These are phyloP conservation scores for Andrena praecox DNA, from an alignment of 2,888 invertebrate genomes.

Conservation along the genomic window DNA sequence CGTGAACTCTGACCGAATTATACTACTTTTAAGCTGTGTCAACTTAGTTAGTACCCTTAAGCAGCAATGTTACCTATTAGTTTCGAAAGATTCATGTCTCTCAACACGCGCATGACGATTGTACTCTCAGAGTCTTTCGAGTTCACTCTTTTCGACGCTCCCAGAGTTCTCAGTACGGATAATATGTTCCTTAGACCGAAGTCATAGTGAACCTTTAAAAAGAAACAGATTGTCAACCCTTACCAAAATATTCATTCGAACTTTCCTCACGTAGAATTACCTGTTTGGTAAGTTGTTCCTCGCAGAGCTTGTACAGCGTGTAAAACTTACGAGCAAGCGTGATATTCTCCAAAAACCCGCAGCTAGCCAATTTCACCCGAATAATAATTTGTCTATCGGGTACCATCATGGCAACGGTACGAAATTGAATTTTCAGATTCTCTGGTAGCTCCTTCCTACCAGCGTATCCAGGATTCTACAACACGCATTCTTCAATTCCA, in stretches of 20 bases:
- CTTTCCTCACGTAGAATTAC: slow-evolving; percentile 82
- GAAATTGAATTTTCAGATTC: slow-evolving; percentile 98
- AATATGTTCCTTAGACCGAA: slow-evolving; percentile 98
- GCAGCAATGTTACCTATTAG: slow-evolving; percentile 87
- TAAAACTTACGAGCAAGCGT: slow-evolving; percentile 98
- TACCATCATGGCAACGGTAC: slow-evolving; percentile 99
- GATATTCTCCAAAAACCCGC: slow-evolving; percentile 98
- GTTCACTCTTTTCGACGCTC: slow-evolving; percentile 96
- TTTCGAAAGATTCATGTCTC: slow-evolving; percentile 99
- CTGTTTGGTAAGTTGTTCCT: slow-evolving; percentile 98
- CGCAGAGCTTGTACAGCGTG: slow-evolving; percentile 97
- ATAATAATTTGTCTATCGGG: slow-evolving; percentile 99
- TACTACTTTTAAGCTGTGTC: no score
- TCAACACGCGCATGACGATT: slow-evolving; percentile 98
- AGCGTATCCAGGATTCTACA: slow-evolving; percentile 98
- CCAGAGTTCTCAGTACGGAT: slow-evolving; percentile 96
- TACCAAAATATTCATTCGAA: background rate
- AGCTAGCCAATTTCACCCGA: slow-evolving; percentile 97
- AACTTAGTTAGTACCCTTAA: no score
- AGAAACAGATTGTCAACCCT: slow-evolving; percentile 7
- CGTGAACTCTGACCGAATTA: background rate
- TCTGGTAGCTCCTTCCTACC: slow-evolving; percentile 98
- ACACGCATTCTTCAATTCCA: background rate
- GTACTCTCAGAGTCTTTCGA: slow-evolving; percentile 97
- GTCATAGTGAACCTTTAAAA: slow-evolving; percentile 95